A percentile compares a stretch with the other conserved stretches of the same genome.
Conservation (phyloP, 2,888 invertebrate species). For the Drosophila birchii region DNA sequence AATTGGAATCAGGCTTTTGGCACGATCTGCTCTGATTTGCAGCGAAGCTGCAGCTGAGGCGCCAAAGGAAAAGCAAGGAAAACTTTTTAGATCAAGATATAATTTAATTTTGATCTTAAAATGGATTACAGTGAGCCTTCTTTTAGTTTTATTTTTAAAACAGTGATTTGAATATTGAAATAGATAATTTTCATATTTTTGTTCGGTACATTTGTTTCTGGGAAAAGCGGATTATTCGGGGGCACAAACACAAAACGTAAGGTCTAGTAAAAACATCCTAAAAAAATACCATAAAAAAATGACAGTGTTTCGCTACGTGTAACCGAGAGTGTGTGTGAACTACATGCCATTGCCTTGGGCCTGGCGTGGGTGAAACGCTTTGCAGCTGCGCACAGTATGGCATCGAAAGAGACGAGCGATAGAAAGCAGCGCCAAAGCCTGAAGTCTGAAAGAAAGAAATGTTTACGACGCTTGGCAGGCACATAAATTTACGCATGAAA, state of each 20-base stretch:
- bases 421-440: slow-evolving; percentile 43
- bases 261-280: not conserved
- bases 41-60: slow-evolving; percentile 51
- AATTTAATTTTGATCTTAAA: not conserved
- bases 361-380: slow-evolving; percentile 73
- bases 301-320: not conserved
- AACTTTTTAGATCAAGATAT: slow-evolving; percentile 9
- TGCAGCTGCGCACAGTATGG: slow-evolving; percentile 68
- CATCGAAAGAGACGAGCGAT: slow-evolving; percentile 29
- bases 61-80: slow-evolving; percentile 13
- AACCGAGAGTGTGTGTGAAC: slow-evolving; percentile 27
- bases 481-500: slow-evolving; percentile 81
- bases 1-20: slow-evolving; percentile 32
- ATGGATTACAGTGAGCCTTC: not conserved
- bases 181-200: not conserved
- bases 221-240: not conserved
- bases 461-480: slow-evolving; percentile 77
- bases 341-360: slow-evolving; percentile 67
- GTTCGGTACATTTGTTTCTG: not conserved
- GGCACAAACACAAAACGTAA: not conserved
- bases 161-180: not conserved
- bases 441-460: slow-evolving; percentile 58
- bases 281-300: not conserved
- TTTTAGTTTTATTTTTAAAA: not conserved
- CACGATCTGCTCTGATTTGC: slow-evolving; percentile 74